These are phyloP conservation scores for Acipenser transmontanus DNA, from an alignment of 2,797 vertebrate genomes.

Conservation along the genomic window DNA sequence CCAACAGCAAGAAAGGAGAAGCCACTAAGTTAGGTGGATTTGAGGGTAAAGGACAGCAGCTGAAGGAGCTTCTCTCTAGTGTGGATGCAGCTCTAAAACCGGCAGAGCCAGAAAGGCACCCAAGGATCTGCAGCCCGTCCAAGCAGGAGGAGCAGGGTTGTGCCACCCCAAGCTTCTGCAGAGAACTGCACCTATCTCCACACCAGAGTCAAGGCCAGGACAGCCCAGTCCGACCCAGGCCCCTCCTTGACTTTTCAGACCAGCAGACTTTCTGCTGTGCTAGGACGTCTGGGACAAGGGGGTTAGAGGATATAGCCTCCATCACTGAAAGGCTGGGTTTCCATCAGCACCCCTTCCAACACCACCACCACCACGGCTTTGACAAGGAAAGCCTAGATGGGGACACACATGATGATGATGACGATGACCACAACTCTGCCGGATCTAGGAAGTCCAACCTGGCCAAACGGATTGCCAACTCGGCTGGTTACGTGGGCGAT, in stretches of 20 bases:
- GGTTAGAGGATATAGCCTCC: constrained; percentile 42
- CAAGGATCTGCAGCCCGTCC: constrained; percentile 51
- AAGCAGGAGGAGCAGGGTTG: constrained; percentile 15
- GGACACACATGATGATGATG: constrained; percentile 57
- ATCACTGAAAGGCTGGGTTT: constrained; percentile 38
- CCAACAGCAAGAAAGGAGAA: constrained; percentile 48
- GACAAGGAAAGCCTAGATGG: constrained; percentile 13
- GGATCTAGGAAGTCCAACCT: constrained; percentile 83
- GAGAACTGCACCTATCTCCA: constrained; percentile 13
- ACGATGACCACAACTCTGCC: constrained; percentile 50
- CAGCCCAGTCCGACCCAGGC: constrained; percentile 45
- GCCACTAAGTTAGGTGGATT: constrained; percentile 47
- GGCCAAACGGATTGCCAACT: constrained; percentile 94
- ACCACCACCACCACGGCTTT: constrained; percentile 41
- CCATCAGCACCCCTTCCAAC: constrained; percentile 6
- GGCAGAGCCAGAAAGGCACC: constrained; percentile 32
- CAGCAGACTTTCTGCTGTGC: constrained; percentile 66
- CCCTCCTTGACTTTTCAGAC: constrained; percentile 48
- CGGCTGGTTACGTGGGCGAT: constrained; percentile 93
- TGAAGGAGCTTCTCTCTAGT: constrained; percentile 45
- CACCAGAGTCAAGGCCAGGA: constrained; percentile 42
- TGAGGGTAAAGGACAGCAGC: constrained; percentile 46
- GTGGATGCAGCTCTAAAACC: constrained; percentile 23
- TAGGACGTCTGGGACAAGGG: constrained; percentile 56
- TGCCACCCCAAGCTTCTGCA: constrained; percentile 23